Conservation (phyloP, 2,888 invertebrate genomes). For the Onthophagus sagittarius region DNA sequence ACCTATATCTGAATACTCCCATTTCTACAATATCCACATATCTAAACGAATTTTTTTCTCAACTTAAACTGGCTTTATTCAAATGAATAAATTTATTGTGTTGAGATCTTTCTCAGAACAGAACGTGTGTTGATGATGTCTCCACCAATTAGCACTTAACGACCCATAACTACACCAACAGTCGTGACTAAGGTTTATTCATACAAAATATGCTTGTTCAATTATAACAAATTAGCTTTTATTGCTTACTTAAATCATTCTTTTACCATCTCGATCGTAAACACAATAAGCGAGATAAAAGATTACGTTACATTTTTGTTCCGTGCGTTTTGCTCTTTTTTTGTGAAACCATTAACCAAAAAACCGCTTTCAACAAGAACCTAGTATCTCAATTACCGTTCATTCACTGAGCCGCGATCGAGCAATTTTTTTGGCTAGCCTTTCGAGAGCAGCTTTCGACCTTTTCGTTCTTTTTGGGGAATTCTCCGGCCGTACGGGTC, state of each 20-base stretch:
- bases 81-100: not conserved
- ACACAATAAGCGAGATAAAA: too few species aligned
- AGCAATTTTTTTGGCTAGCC: not conserved
- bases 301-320: too few species aligned
- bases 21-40: not conserved
- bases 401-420: not conserved
- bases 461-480: not conserved
- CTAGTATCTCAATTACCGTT: not conserved
- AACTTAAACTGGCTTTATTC: too few species aligned
- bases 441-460: not conserved
- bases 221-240: too few species aligned
- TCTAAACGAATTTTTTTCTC: too few species aligned
- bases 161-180: not conserved
- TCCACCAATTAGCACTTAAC: not conserved
- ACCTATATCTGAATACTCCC: not conserved
- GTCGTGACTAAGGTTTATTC: not conserved
- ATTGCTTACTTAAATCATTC: too few species aligned
- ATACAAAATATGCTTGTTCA: not conserved
- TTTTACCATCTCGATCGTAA: too few species aligned
- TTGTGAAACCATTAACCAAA: too few species aligned
- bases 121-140: not conserved
- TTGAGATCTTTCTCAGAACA: not conserved
- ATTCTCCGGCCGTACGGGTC: not conserved
- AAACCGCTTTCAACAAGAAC: not conserved
- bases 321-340: too few species aligned